Evolutionary conservation across 2,797 vertebrate genomes (phyloP), one percentile per base, ranked within the genome.

Genomic region (Myotis findleyi): DNA sequence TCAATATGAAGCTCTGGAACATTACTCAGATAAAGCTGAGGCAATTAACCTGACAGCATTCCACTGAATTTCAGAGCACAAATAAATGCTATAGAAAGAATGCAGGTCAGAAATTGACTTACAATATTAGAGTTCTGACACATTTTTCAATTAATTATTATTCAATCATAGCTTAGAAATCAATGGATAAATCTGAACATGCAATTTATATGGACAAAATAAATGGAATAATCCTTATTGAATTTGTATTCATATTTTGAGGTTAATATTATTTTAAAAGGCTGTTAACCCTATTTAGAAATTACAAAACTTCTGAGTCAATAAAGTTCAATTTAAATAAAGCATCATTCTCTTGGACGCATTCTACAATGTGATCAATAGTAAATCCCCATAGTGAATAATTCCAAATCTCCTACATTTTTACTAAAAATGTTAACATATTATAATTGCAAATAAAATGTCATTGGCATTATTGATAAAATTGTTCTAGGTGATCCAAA

Each of bases 11-110:
- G 76, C 81, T 97, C 94, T 92, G 87, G 89, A 95, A 79, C 84
- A 87, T 98, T 96, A 97, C 89, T 98, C 95, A 93, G 33, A 73
- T 79, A 95, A 93, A 95, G 76, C 93, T 96, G 93, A 68, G 69
- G 76, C 93, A 97, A 92, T 98, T 98, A 97, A 97, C 89, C 71
- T 97, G 93, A 95, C 95, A 97, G 81, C 75, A 95, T 81, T 98
- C 95, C 89, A 87, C 85, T 95, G 92, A 88, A 64, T 95, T 97
- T 97, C 14, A n/a, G 59, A 94, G 85, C 68, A 93, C 59, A 97
- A 97, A 95, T 96, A 96, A 97, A 80, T 72, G 87, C 76, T 93
- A 51, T 51, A 87, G 80, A 95, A 96, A 85, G 79, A 91, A 90
- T 55, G 17, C 85, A 27, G 83, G 79, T 93, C 90, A 94, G 68